A percentile compares a stretch with the other conserved stretches of the same genome.
Conservation (phyloP, 1,140 invertebrate genomes). For the Drosophila pectinifera region DNA sequence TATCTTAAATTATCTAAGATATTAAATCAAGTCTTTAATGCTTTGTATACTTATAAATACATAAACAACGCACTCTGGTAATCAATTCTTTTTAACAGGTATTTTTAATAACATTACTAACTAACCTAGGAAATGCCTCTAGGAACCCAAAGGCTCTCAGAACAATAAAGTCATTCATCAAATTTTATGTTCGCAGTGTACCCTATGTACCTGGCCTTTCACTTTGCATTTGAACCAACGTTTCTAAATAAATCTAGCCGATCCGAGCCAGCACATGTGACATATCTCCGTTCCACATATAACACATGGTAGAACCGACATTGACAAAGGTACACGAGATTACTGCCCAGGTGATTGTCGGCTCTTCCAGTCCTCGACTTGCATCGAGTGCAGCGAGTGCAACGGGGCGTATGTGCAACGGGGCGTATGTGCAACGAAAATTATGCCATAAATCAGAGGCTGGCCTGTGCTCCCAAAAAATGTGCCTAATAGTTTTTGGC, state of each 20-base stretch:
- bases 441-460: slow-evolving; percentile 45
- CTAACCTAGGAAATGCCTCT: no score
- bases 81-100: no score
- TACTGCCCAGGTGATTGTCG: slow-evolving; percentile 58
- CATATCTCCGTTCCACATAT: slow-evolving; percentile 72
- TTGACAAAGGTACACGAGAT: slow-evolving; percentile 70
- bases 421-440: slow-evolving; percentile 48
- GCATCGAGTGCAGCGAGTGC: not conserved
- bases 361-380: slow-evolving; percentile 24
- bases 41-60: no score
- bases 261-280: slow-evolving; percentile 62
- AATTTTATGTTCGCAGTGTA: not conserved
- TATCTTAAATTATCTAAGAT: no score
- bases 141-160: no score
- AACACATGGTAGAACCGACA: slow-evolving; percentile 45
- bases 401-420: slow-evolving; percentile 46
- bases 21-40: no score
- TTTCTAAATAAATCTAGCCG: slow-evolving; percentile 63
- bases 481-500: slow-evolving; percentile 9
- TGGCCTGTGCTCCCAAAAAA: slow-evolving; percentile 33
- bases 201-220: slow-evolving; percentile 65
- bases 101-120: no score
- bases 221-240: slow-evolving; percentile 77
- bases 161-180: not conserved
- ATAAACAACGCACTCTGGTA: no score